Conservation (phyloP, 2,797 vertebrate species). For the Remorina albescens region DNA sequence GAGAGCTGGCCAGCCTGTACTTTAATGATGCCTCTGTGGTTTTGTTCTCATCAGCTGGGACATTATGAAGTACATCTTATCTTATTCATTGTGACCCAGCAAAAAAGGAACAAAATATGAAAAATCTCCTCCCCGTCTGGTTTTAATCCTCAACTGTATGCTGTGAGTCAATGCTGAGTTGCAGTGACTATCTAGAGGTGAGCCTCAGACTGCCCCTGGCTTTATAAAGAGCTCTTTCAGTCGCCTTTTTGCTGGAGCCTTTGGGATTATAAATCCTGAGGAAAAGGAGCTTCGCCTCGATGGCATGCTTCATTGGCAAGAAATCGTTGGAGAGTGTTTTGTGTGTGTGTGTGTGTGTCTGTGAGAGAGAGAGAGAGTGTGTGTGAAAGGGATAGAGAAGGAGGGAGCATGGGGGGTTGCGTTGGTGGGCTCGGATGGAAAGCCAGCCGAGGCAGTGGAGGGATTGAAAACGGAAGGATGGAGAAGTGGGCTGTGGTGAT, state of each 20-base stretch:
- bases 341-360: not conserved
- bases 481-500: slow-evolving; percentile 58
- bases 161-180: slow-evolving; percentile 33
- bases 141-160: slow-evolving; percentile 3
- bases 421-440: slow-evolving; percentile 29
- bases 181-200: slow-evolving; percentile 66
- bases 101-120: no score
- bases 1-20: not conserved
- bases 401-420: not conserved
- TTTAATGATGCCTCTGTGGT: not conserved
- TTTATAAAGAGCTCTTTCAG: slow-evolving; percentile 83
- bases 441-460: slow-evolving; percentile 40
- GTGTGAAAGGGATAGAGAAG: not conserved
- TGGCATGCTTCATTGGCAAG: slow-evolving; percentile 77
- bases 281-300: slow-evolving; percentile 79
- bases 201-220: slow-evolving; percentile 56
- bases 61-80: not conserved
- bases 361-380: not conserved
- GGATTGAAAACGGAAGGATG: slow-evolving; percentile 54
- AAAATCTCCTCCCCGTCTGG: not conserved
- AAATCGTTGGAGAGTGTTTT: slow-evolving; percentile 51
- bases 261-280: slow-evolving; percentile 78
- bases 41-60: not conserved
- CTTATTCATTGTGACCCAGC: slow-evolving; percentile 11
- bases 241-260: slow-evolving; percentile 54